Conservation (phyloP, 2,888 invertebrate species). For the Drosophila subquinaria region DNA sequence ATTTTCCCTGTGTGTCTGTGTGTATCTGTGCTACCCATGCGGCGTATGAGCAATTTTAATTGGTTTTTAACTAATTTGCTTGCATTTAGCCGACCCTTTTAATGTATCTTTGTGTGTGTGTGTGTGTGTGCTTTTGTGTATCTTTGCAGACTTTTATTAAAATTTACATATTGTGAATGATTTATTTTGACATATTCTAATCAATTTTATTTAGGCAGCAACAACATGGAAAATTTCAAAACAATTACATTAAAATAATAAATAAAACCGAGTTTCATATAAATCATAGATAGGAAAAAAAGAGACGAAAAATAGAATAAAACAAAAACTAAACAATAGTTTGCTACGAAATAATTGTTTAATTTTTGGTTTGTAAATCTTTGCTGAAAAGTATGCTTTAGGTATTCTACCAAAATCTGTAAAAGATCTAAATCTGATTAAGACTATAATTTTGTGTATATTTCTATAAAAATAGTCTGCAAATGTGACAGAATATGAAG, state of each 20-base stretch:
- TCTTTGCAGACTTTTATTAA: constrained; percentile 45
- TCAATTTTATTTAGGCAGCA: constrained; percentile 43
- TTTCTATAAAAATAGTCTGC: background rate
- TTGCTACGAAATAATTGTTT: background rate
- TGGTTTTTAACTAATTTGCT: constrained; percentile 81
- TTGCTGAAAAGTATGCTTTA: constrained; percentile 5
- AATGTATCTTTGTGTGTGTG: background rate
- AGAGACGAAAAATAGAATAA: background rate
- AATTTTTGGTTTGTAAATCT: background rate
- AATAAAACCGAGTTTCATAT: constrained; percentile 2
- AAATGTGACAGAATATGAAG: constrained; percentile 30
- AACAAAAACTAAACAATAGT: background rate
- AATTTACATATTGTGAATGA: constrained; percentile 54
- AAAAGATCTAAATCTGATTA: background rate
- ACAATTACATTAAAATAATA: constrained; percentile 27
- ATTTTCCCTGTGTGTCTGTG: constrained; percentile 24
- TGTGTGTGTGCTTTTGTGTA: constrained; percentile 14
- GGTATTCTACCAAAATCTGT: background rate
- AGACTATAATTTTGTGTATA: background rate
- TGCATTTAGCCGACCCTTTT: constrained; percentile 46
- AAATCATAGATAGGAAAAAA: background rate
- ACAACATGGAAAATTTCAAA: constrained; percentile 7
- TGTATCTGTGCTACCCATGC: constrained; percentile 44
- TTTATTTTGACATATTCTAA: constrained; percentile 54
- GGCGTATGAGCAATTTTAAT: constrained; percentile 79